Base-by-base conservation (phyloP, 53 echinoderm and acorn worm genomes). In the Temnopleurus reevesii region DNA sequence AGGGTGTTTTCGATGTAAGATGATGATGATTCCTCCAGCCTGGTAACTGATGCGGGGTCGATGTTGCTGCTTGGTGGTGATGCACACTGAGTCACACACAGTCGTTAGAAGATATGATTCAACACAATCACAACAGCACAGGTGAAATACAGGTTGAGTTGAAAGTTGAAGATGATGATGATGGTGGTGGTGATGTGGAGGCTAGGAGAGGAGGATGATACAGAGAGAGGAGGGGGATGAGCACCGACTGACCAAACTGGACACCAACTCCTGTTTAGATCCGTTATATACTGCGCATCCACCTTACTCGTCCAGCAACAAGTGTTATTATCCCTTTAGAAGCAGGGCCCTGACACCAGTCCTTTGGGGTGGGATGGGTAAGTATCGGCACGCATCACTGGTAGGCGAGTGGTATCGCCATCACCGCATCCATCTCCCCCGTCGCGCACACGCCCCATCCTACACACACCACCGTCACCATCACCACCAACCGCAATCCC, bases 251-350 rank as follows among this genome's bases (percentile, higher is more conserved):
- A 60, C 29, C 41, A 61, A 46, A 45, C 85, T 85, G 85, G 60
- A 85, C 85, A 59, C 85, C 41, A 45, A 31, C 25, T 13, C 19
- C 12, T 43, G 60, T 57, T 44, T 59, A 60, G 61, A 85, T 85
- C 85, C 85, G 28, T 44, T 85, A 85, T 85, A 85, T 85, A 85
- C 60, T 36, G 44, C 85, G 60, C 17, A 85, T 85, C 59, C 59
- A 85, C 85, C 45, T 85, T 26, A 8, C 27, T 60, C 12, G 12
- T 38, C 60, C 59, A 85, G 85, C 85, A 85, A 85, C 85, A 85
- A 85, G 85, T 85, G 85, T 85, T 85, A 85, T 46, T 85, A 59
- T 85, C 85, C 60, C 60, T 85, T 85, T 85, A 60, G 60, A 85
- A 45, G 60, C 31, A 38, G n/a, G 26, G n/a, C 36, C 28, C 51